Conservation (phyloP, 2,888 invertebrate genomes). For the Andrena fulva region DNA sequence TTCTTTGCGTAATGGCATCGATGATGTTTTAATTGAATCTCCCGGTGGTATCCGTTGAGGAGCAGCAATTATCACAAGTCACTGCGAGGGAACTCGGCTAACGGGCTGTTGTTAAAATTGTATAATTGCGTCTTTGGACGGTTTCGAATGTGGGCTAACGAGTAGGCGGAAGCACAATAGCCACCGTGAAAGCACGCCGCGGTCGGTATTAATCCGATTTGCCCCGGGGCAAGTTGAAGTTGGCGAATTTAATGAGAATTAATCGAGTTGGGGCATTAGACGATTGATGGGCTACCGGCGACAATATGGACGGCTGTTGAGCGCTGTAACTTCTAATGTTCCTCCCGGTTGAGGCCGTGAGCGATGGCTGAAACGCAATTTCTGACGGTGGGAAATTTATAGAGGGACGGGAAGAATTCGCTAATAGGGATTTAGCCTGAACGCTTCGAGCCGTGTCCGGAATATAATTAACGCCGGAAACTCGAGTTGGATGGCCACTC, state of each 20-base stretch:
- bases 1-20: neutral
- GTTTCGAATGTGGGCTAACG: neutral
- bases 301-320: conserved; percentile 29
- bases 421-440: conserved; percentile 36
- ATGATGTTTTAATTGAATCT: conserved; percentile 16
- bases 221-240: conserved; percentile 20
- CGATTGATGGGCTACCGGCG: conserved; percentile 32
- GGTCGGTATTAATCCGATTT: conserved; percentile 40
- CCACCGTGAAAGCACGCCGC: neutral
- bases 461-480: conserved; percentile 51
- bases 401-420: conserved; percentile 43
- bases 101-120: conserved; percentile 17
- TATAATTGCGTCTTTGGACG: conserved; percentile 8
- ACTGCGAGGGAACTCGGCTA: neutral
- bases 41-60: neutral
- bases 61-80: neutral
- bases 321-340: conserved; percentile 25
- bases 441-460: conserved; percentile 22
- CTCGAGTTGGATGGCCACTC: neutral
- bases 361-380: conserved; percentile 26
- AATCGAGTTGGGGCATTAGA: conserved; percentile 35
- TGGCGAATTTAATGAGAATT: conserved; percentile 48
- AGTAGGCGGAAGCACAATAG: neutral
- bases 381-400: conserved; percentile 42
- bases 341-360: conserved; percentile 16